Conservation (phyloP, 2,113 vertebrate species). For the Noctilio leporinus region DNA sequence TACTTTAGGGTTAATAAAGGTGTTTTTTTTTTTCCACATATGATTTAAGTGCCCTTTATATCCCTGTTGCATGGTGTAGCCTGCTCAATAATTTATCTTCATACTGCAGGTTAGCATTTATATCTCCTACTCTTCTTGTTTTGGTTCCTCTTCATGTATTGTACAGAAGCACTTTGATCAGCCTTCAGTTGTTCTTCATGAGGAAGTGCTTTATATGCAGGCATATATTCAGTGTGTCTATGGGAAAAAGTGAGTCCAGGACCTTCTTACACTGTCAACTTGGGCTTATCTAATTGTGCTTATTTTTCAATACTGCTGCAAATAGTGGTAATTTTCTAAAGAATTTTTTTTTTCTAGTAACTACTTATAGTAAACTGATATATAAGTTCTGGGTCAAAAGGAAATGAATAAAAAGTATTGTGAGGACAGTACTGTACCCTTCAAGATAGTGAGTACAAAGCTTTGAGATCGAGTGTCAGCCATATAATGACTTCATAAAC, state of each 20-base stretch:
- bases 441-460: neutral
- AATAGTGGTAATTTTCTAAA: neutral
- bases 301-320: neutral
- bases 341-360: neutral
- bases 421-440: neutral
- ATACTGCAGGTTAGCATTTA: neutral
- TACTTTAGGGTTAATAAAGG: neutral
- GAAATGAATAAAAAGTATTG: neutral
- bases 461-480: neutral
- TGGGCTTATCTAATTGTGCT: neutral
- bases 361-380: neutral
- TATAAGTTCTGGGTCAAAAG: conserved; percentile 11
- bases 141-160: neutral
- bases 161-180: neutral
- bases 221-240: neutral
- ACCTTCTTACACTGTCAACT: neutral
- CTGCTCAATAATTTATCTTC: neutral
- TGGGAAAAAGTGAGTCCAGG: neutral
- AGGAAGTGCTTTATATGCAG: neutral
- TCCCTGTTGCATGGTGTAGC: neutral
- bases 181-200: neutral
- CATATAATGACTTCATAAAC: neutral
- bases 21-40: neutral
- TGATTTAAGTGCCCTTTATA: neutral
- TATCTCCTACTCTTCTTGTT: neutral